Percentiles rank a stretch among this genome's conserved stretches.
phyloP scores from a whole-genome alignment of 92 coral and sea anemone genomes.

The Epizoanthus rinbou region DNA sequence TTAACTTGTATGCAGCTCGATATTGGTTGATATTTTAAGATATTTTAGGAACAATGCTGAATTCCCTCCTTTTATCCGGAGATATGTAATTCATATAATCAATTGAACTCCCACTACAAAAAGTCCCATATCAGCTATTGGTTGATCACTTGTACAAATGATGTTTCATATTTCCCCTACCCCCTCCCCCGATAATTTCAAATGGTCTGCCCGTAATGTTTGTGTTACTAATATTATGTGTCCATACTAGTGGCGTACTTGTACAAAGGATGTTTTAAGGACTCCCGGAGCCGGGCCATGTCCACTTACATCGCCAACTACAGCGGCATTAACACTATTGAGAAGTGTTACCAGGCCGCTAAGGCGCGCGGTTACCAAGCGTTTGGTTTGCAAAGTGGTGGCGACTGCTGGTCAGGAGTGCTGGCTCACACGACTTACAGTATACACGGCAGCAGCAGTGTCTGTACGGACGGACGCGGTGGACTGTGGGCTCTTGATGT shows the following conservation, averaged over 20 bases:
- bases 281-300: slow-evolving; percentile 1
- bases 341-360: slow-evolving; percentile 39
- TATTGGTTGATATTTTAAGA: no score
- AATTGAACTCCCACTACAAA: no score
- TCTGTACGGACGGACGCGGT: slow-evolving; percentile 21
- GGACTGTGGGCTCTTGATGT: slow-evolving; percentile 11
- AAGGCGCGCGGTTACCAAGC: slow-evolving; percentile 28
- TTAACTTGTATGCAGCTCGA: no score
- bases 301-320: slow-evolving; percentile 1
- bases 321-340: slow-evolving; percentile 29
- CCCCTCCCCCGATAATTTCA: not conserved
- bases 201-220: not conserved
- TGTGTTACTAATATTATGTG: not conserved
- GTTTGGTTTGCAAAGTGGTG: slow-evolving; percentile 11
- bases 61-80: not conserved
- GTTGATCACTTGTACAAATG: slow-evolving; percentile 13
- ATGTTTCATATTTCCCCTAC: slow-evolving; percentile 13
- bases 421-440: slow-evolving; percentile 33
- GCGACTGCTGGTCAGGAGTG: slow-evolving; percentile 44
- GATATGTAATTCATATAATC: no score
- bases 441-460: slow-evolving; percentile 15
- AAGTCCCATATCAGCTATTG: not conserved
- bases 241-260: not conserved
- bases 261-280: slow-evolving; percentile 36
- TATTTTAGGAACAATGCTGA: no score